Conservation (phyloP, 2,113 vertebrate species). For the Sinosuthora webbiana region DNA sequence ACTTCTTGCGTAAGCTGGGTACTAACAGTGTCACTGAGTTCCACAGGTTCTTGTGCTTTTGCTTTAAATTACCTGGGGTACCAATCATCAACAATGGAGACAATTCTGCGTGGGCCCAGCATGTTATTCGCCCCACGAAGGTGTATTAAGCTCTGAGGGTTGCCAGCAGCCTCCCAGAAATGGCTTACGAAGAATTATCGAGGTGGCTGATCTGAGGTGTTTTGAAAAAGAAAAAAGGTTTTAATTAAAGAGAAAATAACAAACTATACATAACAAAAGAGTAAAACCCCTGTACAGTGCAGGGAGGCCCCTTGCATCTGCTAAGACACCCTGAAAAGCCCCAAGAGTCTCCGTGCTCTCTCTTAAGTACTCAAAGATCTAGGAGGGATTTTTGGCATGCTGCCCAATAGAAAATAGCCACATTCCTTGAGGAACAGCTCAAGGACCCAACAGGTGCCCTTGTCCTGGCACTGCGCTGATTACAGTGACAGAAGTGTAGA, state of each 20-base stretch:
- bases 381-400: neutral
- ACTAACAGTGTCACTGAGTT: accelerated
- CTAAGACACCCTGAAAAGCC: neutral
- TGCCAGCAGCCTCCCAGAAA: neutral
- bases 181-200: neutral
- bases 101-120: neutral
- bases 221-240: neutral
- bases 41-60: neutral
- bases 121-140: neutral
- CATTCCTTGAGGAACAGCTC: neutral
- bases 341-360: neutral
- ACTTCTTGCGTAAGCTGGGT: neutral
- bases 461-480: neutral
- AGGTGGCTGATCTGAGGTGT: neutral
- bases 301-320: neutral
- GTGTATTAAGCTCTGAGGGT: neutral
- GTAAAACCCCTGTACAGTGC: neutral
- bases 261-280: neutral
- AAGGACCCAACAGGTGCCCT: neutral
- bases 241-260: neutral
- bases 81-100: neutral
- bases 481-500: neutral
- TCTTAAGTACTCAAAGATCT: neutral
- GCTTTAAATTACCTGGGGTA: neutral
- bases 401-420: neutral